These are phyloP conservation scores for Chloromyia formosa DNA, from an alignment of 2,888 invertebrate species.

Conservation along the genomic window DNA sequence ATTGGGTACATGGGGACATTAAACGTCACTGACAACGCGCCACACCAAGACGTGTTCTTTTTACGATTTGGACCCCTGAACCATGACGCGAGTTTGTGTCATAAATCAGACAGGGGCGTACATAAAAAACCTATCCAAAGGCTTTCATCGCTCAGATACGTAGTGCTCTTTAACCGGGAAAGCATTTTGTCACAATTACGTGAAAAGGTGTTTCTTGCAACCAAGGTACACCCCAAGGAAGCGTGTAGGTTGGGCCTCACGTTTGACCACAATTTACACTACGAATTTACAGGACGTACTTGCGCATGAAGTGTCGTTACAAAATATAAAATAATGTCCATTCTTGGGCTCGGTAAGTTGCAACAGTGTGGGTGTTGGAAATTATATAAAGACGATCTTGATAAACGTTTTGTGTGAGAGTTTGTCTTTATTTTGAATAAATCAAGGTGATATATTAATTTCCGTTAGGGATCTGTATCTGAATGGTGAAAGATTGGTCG, in stretches of 20 bases:
- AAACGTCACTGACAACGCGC: no score
- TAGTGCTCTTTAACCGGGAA: conserved; percentile 39
- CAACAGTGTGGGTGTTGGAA: conserved; percentile 48
- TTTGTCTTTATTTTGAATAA: conserved; percentile 47
- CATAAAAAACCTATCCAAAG: conserved; percentile 32
- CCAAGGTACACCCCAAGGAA: conserved; percentile 22
- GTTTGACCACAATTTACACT: conserved; percentile 27
- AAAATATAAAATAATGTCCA: conserved; percentile 32
- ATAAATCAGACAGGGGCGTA: conserved; percentile 35
- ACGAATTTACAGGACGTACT: conserved; percentile 23
- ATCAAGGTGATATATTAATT: conserved; percentile 50
- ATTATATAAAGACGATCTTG: conserved; percentile 47
- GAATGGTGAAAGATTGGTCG: conserved; percentile 46
- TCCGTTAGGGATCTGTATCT: conserved; percentile 46
- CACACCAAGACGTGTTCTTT: background rate
- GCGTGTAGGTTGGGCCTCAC: conserved; percentile 21
- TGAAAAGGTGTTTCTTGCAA: conserved; percentile 47
- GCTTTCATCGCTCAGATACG: conserved; percentile 34
- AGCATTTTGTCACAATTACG: conserved; percentile 51
- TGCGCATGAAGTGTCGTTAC: conserved; percentile 37
- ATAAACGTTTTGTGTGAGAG: conserved; percentile 47
- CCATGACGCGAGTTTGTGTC: conserved; percentile 8
- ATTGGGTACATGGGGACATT: no score
- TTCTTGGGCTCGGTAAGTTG: conserved; percentile 7
- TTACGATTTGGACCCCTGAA: conserved; percentile 30